phyloP scores from a whole-genome alignment of 2,797 vertebrate genomes.

The Cygnus olor region DNA sequence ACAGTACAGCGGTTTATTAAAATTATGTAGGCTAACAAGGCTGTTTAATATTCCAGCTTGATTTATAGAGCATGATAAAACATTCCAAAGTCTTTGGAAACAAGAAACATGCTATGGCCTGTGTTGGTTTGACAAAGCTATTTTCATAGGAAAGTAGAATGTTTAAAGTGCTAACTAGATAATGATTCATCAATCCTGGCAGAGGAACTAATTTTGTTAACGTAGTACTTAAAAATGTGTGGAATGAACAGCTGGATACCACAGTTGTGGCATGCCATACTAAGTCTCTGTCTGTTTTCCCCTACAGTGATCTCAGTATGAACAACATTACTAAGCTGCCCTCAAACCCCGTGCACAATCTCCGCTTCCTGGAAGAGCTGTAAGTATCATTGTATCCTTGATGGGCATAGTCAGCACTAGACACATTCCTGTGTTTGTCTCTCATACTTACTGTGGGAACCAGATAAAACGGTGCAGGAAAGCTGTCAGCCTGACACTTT shows the following conservation, averaged over 20 bases:
- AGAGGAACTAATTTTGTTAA: conserved; percentile 63
- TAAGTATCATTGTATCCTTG: conserved; percentile 80
- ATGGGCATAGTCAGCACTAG: conserved; percentile 45
- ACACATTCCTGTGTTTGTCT: conserved; percentile 73
- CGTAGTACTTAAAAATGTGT: conserved; percentile 70
- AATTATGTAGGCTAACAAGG: neutral
- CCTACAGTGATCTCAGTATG: conserved; percentile 93
- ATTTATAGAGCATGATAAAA: conserved; percentile 42
- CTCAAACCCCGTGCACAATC: conserved; percentile 81
- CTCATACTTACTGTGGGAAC: conserved; percentile 76
- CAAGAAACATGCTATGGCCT: neutral
- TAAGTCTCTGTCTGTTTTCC: conserved; percentile 74
- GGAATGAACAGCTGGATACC: conserved; percentile 74
- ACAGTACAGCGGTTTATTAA: neutral
- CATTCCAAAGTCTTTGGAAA: conserved; percentile 41
- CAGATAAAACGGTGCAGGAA: conserved; percentile 77
- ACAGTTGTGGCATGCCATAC: conserved; percentile 42
- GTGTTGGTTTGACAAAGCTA: neutral
- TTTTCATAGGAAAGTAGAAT: neutral
- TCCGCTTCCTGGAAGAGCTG: conserved; percentile 94
- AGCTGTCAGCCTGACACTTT: conserved; percentile 76
- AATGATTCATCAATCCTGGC: conserved; percentile 59
- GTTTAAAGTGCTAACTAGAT: conserved; percentile 50
- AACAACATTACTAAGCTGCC: conserved; percentile 91
- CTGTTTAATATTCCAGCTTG: conserved; percentile 25